Evolutionary conservation across 2,888 invertebrate genomes (phyloP).

Genomic region (Muschampia plurimacula): DNA sequence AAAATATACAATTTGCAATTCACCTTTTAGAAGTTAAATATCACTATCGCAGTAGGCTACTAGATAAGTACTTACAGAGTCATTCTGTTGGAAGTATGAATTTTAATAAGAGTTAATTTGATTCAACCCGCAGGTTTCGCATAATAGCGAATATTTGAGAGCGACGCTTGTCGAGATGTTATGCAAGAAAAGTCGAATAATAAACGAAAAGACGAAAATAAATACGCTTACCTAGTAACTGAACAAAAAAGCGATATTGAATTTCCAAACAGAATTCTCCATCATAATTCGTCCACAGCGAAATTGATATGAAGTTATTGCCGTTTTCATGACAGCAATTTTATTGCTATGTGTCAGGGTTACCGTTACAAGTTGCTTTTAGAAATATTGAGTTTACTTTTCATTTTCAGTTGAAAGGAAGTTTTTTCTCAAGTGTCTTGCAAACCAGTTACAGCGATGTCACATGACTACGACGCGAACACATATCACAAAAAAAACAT

Average conservation of each 20-base stretch:
- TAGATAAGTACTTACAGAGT: slow-evolving; percentile 63
- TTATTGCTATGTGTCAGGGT: not conserved
- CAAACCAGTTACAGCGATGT: not conserved
- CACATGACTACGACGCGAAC: too few species aligned
- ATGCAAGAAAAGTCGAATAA: slow-evolving; percentile 54
- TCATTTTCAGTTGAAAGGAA: not conserved
- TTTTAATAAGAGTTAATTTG: slow-evolving; percentile 67
- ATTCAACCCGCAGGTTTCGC: slow-evolving; percentile 56
- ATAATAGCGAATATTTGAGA: slow-evolving; percentile 68
- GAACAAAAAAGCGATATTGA: slow-evolving; percentile 65
- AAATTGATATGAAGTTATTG: slow-evolving; percentile 58
- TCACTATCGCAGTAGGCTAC: not conserved
- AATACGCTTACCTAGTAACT: slow-evolving; percentile 64
- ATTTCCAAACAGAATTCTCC: slow-evolving; percentile 70
- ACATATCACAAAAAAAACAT: too few species aligned
- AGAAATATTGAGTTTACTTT: not conserved
- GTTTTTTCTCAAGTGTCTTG: not conserved
- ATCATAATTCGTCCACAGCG: slow-evolving; percentile 62
- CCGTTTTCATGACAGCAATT: slow-evolving; percentile 2
- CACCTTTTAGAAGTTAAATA: not conserved
- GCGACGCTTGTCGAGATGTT: slow-evolving; percentile 60
- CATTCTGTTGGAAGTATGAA: slow-evolving; percentile 64
- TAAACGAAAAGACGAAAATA: slow-evolving; percentile 58
- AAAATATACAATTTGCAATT: not conserved
- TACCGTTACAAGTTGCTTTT: not conserved